Base-by-base conservation (phyloP, 2,888 invertebrate genomes). In the Agrotis segetum region DNA sequence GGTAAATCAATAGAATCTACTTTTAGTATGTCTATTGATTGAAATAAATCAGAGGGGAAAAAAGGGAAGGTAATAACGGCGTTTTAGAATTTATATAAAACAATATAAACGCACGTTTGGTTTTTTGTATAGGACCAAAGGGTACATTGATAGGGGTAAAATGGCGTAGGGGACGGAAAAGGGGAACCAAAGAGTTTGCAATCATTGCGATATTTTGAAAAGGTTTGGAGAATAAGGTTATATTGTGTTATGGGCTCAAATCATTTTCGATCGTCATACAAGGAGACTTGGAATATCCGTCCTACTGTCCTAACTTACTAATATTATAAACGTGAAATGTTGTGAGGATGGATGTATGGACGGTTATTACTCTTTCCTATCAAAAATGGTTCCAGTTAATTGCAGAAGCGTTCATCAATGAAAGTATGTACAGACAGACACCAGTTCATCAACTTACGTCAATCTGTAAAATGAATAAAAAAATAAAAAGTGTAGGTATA, bases 91-190 rank as follows among this genome's bases (percentile, higher is more conserved):
- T 53, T n/a, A n/a, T 56, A 11, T 21, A 17, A 67, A 52, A 55
- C 59, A 56, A 74, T 67, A 68, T 66, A 62, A 63, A 67, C 50
- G 65, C 65, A 24, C 52, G 67, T 56, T 71, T 53, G 62, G 59
- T 71, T 77, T 70, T 52, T 49, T 62, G 21, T 60, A 13, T 52
- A 55, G 24, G 44, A 34, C 47, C 64, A 81, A 56, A 66, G 77
- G 65, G 77, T 52, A 52, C 59, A 59, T 68, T 76, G 47, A 65
- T 71, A 67, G 50, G 65, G 71, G 50, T 65, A 6, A 52, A 65
- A 71, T 71, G 65, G 59, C 65, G 71, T 71, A 60, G 62, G 77
- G 71, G 62, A 71, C 19, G 58, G 49, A 62, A 40, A 62, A n/a
- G 50, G 52, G 67, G 47, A 17, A 29, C 29, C 53, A 44, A 55